phyloP scores from a whole-genome alignment of 2,888 invertebrate genomes.

The Cecidostiba fungosa region DNA sequence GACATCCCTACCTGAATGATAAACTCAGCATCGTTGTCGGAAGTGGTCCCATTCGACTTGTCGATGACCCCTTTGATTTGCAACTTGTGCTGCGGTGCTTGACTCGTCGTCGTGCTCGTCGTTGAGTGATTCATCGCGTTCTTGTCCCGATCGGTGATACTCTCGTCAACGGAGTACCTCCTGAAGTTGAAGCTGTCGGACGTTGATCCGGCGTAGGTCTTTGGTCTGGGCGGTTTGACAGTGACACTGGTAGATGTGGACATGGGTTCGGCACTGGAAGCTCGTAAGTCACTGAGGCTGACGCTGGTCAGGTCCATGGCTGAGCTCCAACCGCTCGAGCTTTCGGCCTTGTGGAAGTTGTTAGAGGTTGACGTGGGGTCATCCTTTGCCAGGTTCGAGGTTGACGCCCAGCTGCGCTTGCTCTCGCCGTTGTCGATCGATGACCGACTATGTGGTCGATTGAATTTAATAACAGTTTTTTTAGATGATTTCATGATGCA shows the following conservation, averaged over 20 bases:
- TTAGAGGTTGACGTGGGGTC: conserved; percentile 62
- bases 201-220: conserved; percentile 70
- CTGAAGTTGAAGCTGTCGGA: conserved; percentile 71
- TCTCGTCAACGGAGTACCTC: conserved; percentile 72
- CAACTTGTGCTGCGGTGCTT: conserved; percentile 71
- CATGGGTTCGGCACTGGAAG: conserved; percentile 37
- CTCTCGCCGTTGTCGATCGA: conserved; percentile 76
- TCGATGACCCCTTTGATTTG: conserved; percentile 77
- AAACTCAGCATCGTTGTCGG: conserved; percentile 77
- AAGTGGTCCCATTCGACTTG: conserved; percentile 72
- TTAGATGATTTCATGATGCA: too few relatives aligned
- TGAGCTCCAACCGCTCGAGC: conserved; percentile 85
- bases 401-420: conserved; percentile 89
- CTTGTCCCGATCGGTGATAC: conserved; percentile 51
- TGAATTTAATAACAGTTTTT: too few relatives aligned
- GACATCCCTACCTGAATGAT: conserved; percentile 75
- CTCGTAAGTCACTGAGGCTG: conserved; percentile 64
- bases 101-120: not conserved
- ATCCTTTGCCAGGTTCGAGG: conserved; percentile 84
- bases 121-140: not conserved
- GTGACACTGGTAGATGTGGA: conserved; percentile 81
- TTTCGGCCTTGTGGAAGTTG: conserved; percentile 64
- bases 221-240: conserved; percentile 63
- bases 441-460: conserved; percentile 63
- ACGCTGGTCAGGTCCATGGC: conserved; percentile 87